These are phyloP conservation scores for Mormyrops attenuatus DNA, from an alignment of 2,797 vertebrate species.

Conservation along the genomic window DNA sequence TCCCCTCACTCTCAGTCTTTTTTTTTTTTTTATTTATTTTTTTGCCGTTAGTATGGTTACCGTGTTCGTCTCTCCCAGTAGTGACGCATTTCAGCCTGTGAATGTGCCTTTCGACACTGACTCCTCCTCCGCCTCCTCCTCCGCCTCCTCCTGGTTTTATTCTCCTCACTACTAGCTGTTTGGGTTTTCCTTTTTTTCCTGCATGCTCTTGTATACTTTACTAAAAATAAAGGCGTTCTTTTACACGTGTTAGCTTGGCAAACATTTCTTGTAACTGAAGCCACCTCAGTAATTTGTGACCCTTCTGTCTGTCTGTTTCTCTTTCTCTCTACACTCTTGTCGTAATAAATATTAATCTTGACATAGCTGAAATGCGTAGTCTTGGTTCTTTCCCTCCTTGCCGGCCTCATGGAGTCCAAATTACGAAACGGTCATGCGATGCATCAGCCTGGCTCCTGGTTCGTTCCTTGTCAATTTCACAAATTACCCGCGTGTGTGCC, in stretches of 20 bases:
- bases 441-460: conserved; percentile 30
- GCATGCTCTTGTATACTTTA: conserved; percentile 83
- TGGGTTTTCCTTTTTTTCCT: conserved; percentile 48
- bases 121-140: conserved; percentile 71
- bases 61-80: conserved; percentile 64
- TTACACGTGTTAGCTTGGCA: conserved; percentile 67
- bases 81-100: conserved; percentile 81
- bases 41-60: conserved; percentile 58
- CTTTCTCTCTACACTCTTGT: conserved; percentile 77
- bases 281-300: conserved; percentile 83
- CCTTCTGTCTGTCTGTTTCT: conserved; percentile 59
- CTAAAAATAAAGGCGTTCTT: conserved; percentile 59
- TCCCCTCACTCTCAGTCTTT: conserved; percentile 51
- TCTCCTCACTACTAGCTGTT: conserved; percentile 42
- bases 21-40: conserved; percentile 45
- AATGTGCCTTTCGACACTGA: conserved; percentile 84
- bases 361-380: conserved; percentile 90
- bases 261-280: conserved; percentile 84
- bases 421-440: conserved; percentile 34
- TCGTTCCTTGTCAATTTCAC: conserved; percentile 78
- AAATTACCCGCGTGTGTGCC: conserved; percentile 55
- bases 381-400: conserved; percentile 76
- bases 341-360: conserved; percentile 98
- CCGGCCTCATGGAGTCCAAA: conserved; percentile 30
- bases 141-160: conserved; percentile 24